Conservation (phyloP, 2,888 invertebrate species). For the Leptura quadrifasciata region DNA sequence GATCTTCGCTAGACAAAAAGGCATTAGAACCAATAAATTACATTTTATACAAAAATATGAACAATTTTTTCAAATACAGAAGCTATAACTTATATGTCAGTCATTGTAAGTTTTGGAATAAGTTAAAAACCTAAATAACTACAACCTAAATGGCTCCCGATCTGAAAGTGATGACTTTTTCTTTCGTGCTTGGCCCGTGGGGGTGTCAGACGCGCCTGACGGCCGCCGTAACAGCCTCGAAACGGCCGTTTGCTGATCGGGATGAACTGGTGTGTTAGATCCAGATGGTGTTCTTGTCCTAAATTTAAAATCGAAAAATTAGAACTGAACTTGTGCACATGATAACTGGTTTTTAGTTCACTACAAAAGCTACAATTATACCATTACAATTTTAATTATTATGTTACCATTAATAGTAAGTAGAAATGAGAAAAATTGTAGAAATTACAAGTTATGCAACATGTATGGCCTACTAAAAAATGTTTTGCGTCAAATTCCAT, state of each 20-base stretch:
- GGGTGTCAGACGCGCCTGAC: slow-evolving; percentile 82
- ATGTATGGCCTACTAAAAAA: too few species aligned
- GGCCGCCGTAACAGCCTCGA: slow-evolving; percentile 80
- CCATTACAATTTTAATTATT: slow-evolving; percentile 24
- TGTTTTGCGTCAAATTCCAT: too few species aligned
- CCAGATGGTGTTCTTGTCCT: slow-evolving; percentile 88
- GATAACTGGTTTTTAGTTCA: slow-evolving; percentile 19
- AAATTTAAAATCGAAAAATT: slow-evolving; percentile 51
- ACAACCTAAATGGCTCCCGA: slow-evolving; percentile 86
- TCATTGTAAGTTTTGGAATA: slow-evolving; percentile 69
- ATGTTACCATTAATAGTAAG: neutral
- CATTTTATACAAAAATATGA: slow-evolving; percentile 72
- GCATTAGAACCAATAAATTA: slow-evolving; percentile 58
- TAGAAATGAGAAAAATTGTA: too few species aligned
- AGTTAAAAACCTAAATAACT: slow-evolving; percentile 69
- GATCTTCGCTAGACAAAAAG: slow-evolving; percentile 60
- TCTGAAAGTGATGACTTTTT: slow-evolving; percentile 66
- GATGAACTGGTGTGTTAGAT: slow-evolving; percentile 83
- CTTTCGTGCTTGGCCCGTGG: slow-evolving; percentile 73
- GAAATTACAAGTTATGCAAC: too few species aligned
- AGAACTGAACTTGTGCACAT: neutral
- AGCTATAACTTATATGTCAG: slow-evolving; percentile 69
- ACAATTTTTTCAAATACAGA: slow-evolving; percentile 65
- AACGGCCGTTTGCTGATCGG: slow-evolving; percentile 79
- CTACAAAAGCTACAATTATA: slow-evolving; percentile 29